Conservation (phyloP, 2,888 invertebrate genomes). For the Creontiades dilutus region DNA sequence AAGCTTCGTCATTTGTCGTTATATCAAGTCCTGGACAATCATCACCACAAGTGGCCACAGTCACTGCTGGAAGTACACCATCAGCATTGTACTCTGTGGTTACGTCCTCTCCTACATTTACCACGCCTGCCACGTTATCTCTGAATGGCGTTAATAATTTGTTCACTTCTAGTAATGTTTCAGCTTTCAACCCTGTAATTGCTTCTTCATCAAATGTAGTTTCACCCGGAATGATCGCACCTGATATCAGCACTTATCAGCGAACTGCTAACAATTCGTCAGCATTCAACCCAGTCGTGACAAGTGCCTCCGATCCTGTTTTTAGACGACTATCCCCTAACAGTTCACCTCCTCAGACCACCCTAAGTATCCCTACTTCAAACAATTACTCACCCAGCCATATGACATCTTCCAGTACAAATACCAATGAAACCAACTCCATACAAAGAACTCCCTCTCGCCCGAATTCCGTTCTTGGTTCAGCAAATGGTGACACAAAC, state of each 20-base stretch:
- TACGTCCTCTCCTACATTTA: neutral
- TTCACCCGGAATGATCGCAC: neutral
- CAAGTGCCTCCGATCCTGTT: neutral
- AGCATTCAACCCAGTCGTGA: neutral
- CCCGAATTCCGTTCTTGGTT: neutral
- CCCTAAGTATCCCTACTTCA: neutral
- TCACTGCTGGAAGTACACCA: neutral
- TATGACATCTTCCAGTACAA: neutral
- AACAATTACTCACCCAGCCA: neutral
- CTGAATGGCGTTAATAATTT: neutral
- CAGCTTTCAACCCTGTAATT: conserved; percentile 35
- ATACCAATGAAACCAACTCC: neutral
- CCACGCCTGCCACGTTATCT: neutral
- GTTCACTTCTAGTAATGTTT: conserved; percentile 13
- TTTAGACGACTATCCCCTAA: neutral
- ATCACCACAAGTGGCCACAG: neutral
- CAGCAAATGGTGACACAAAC: neutral
- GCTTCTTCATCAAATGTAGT: neutral
- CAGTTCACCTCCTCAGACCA: neutral
- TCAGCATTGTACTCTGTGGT: neutral
- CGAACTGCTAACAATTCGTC: neutral
- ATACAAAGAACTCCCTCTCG: neutral
- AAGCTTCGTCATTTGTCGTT: neutral
- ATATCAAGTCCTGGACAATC: neutral
- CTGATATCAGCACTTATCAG: neutral